Conservation (phyloP, 1,140 invertebrate genomes). For the Drosophila lacertosa region DNA sequence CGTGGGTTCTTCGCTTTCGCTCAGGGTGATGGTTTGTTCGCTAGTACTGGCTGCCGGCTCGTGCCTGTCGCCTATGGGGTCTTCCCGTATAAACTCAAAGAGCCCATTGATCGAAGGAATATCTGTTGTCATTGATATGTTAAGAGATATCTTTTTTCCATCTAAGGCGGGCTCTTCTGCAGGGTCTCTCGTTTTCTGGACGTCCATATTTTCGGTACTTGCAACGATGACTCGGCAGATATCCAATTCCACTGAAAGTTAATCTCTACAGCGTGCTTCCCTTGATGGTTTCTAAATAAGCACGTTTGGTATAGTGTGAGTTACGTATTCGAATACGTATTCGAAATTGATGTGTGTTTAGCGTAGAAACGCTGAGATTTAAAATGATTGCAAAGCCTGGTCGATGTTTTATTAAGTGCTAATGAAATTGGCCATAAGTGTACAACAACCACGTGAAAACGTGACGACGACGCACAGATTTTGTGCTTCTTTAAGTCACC, state of each 20-base stretch:
- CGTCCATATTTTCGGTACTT: constrained; percentile 24
- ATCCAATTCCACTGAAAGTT: constrained; percentile 15
- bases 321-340: constrained; percentile 23
- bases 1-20: constrained; percentile 24
- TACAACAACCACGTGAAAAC: neutral
- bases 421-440: neutral
- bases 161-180: constrained; percentile 6
- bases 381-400: constrained; percentile 17
- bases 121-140: neutral
- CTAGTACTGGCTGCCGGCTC: neutral
- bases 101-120: constrained; percentile 14
- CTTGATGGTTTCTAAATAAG: constrained; percentile 29
- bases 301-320: constrained; percentile 21
- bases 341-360: constrained; percentile 15
- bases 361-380: constrained; percentile 6
- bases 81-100: constrained; percentile 15
- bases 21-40: constrained; percentile 9
- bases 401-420: constrained; percentile 14
- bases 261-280: constrained; percentile 17
- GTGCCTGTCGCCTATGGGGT: constrained; percentile 8
- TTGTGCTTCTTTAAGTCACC: neutral
- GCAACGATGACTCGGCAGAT: constrained; percentile 4
- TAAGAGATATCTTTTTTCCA: neutral
- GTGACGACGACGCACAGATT: neutral
- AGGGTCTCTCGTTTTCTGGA: constrained; percentile 18